phyloP scores from a whole-genome alignment of 1,140 invertebrate species.

The Gyrodactylus bullatarudis region DNA sequence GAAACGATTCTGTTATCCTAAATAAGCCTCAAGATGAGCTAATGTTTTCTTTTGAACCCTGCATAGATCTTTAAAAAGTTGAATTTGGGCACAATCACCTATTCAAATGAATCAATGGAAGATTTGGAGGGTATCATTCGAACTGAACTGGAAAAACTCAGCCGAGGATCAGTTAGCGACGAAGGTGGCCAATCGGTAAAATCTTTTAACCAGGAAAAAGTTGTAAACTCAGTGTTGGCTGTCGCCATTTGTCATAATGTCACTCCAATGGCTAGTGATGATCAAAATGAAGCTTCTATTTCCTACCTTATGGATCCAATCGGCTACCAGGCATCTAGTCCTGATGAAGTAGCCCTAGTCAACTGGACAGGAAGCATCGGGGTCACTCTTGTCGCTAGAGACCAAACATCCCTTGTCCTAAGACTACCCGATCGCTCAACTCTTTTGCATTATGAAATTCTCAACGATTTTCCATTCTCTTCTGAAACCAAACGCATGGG shows the following conservation, averaged over 20 bases:
- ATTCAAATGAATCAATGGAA: slow-evolving; percentile 49
- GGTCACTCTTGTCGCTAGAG: slow-evolving; percentile 31
- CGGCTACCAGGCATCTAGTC: slow-evolving; percentile 56
- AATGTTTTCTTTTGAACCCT: too few relatives aligned
- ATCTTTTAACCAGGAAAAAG: slow-evolving; percentile 21
- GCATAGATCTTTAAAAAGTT: slow-evolving; percentile 6
- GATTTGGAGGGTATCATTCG: slow-evolving; percentile 20
- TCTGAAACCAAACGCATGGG: slow-evolving; percentile 96
- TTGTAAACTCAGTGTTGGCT: slow-evolving; percentile 60
- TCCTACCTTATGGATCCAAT: slow-evolving; percentile 11
- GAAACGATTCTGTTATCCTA: too few relatives aligned
- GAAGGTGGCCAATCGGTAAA: neutral
- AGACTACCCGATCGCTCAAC: slow-evolving; percentile 29
- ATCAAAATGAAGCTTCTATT: slow-evolving; percentile 11
- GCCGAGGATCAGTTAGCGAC: too few relatives aligned
- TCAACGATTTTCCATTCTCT: slow-evolving; percentile 88
- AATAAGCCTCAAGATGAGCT: too few relatives aligned
- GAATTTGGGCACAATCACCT: neutral
- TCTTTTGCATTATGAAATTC: slow-evolving; percentile 42
- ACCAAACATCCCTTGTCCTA: slow-evolving; percentile 40
- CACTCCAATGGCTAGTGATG: slow-evolving; percentile 57
- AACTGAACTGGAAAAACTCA: neutral
- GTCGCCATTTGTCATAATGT: slow-evolving; percentile 92
- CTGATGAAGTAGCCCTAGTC: slow-evolving; percentile 69
- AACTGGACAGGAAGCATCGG: slow-evolving; percentile 36